A percentile compares a stretch with the other conserved stretches of the same genome.
Evolutionary conservation across 37 sponge, comb jelly and placozoan species (phyloP).

Genomic region (Tethya wilhelma): DNA sequence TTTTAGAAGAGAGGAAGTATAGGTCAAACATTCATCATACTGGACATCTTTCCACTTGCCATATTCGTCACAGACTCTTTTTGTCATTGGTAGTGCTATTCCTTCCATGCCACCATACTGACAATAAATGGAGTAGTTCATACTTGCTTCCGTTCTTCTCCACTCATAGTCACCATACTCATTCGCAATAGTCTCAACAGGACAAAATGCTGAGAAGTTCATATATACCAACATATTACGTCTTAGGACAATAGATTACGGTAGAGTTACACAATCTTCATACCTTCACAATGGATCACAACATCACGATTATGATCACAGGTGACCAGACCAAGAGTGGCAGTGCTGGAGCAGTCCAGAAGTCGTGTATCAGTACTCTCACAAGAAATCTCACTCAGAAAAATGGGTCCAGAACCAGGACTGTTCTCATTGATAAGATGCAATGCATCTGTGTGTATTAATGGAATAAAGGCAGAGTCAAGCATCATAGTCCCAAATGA

Average conservation of each 20-base stretch:
- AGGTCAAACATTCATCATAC: conserved; percentile 10
- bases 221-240: conserved; percentile 1
- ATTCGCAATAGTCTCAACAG: not conserved
- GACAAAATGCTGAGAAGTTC: conserved; percentile 8
- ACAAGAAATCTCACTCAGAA: conserved; percentile 21
- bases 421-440: too few relatives aligned
- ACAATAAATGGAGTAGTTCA: not conserved
- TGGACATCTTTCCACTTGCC: conserved; percentile 3
- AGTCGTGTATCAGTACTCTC: not conserved
- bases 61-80: conserved; percentile 2
- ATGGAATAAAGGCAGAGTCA: too few relatives aligned
- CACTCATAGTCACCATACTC: conserved; percentile 1
- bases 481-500: too few relatives aligned
- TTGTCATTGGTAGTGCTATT: not conserved
- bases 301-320: conserved; percentile 14
- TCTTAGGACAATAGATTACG: conserved; percentile 2
- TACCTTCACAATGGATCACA: conserved; percentile 13
- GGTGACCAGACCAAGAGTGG: not conserved
- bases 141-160: not conserved
- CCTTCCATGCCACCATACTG: conserved; percentile 10
- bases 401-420: conserved; percentile 36
- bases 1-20: conserved; percentile 1
- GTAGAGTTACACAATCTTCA: too few relatives aligned
- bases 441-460: too few relatives aligned
- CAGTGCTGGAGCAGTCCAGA: conserved; percentile 4